A percentile compares a stretch with the other conserved stretches of the same genome.
Evolutionary conservation across 2,113 vertebrate genomes (phyloP).

Genomic region (Uria aalge): DNA sequence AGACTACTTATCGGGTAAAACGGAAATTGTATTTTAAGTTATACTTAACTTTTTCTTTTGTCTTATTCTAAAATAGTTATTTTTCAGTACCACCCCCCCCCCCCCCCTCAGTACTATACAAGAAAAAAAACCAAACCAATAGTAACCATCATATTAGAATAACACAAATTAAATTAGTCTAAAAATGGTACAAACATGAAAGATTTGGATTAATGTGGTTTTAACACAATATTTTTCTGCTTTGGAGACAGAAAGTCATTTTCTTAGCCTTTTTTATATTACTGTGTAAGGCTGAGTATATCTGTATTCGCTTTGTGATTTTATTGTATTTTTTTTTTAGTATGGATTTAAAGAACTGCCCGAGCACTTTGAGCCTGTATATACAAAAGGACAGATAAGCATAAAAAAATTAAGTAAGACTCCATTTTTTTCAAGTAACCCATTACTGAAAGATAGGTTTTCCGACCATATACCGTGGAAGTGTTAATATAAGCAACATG

Average conservation of each 20-base stretch:
- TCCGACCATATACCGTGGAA: background rate
- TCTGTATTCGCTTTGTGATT: background rate
- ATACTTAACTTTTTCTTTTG: background rate
- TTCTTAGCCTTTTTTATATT: background rate
- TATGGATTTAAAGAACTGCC: background rate
- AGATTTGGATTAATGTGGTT: background rate
- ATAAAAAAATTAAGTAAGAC: background rate
- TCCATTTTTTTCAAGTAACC: background rate
- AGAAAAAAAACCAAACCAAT: background rate
- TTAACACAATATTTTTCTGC: background rate
- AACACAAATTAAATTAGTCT: background rate
- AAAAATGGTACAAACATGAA: background rate
- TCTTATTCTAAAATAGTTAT: background rate
- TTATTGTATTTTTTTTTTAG: background rate
- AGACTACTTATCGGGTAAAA: background rate
- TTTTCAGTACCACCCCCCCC: background rate
- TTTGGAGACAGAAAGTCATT: background rate
- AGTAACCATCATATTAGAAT: background rate
- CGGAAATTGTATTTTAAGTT: background rate
- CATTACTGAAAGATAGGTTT: background rate
- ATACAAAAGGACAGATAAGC: background rate
- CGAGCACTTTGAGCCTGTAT: background rate
- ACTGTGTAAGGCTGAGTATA: background rate
- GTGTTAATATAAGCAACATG: background rate
- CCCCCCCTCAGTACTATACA: background rate